Base-by-base conservation (phyloP, 1,140 invertebrate species). In the Halictus rubicundus region DNA sequence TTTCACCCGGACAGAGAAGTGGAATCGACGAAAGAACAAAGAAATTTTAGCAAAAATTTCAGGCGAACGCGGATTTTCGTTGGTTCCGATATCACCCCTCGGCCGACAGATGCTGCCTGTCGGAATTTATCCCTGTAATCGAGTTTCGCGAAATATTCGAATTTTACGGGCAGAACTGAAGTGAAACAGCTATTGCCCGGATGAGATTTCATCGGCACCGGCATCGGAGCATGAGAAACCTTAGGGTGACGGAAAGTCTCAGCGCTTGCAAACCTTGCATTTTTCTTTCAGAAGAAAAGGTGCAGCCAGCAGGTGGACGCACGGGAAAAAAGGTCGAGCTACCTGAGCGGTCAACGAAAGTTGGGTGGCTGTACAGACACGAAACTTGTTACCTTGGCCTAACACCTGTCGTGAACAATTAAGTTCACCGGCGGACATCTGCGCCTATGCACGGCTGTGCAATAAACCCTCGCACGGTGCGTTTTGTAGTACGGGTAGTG, bases 371-470 rank as follows among this genome's bases (percentile, higher is more conserved):
- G 61, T n/a, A 25, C 5, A 9, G 25, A 2, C 42, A 2, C 25
- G 39, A 63, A 16, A 10, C 32, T 37, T 10, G 37, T 59, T 59
- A 25, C 27, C 9, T 27, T 37, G 23, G 25, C 7, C 21, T 10
- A 16, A 63, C 71, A 72, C 70, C 70, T 73, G 60, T 49, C 71
- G 27, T 10, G 21, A 21, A n/a, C 42, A 72, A 63, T 23, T 37
- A 19, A 52, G 19, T 10, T 16, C 12, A 9, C 23, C 69, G 25
- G 25, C 19, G 21, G 21, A 32, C 59, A 72, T 61, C 70, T 72
- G 70, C 70, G 5, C 9, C 37, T 63, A 37, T 39, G 4, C 39
- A 21, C 6, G 19, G 37, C 42, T 37, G 7, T 14, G 2, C 3
- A 2, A 19, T 52, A 46, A 32, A 32, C 32, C 2, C 32, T 32